Evolutionary conservation across 2,113 vertebrate genomes (phyloP), one percentile per base, ranked within the genome.

Genomic region (Coreoperca whiteheadi): DNA sequence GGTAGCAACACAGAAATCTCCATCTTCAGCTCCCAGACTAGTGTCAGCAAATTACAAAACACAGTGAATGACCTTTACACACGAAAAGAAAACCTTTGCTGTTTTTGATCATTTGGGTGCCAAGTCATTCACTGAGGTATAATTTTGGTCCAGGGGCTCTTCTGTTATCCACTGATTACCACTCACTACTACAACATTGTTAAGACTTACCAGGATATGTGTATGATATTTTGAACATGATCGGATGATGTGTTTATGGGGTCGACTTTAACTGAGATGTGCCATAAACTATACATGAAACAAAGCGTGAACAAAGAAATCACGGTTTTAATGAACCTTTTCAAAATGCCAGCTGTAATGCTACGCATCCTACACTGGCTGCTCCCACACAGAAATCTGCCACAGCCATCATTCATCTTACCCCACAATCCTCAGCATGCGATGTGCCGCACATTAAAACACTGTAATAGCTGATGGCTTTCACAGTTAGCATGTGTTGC

Each of bases 41-140:
- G 90, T 93, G 94, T 95, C 94, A 94, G 93, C 92, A 94, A 92
- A 95, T 96, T 94, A 93, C 91, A 90, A 91, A 94, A 93, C 90
- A 93, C 87, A 89, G 83, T 37, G 83, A 91, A 86, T 94, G 93
- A 95, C 94, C 94, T 96, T 95, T 95, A 91, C 83, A 92, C 81
- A 66, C 37, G 57, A 83, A 91, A 90, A 84, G 82, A 76, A 88
- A 92, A 90, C 79, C 87, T 83, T 83, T 88, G 79, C 87, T 77
- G 77, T 82, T 92, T 87, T 87, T 67, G 74, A 81, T 88, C 87
- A 84, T 77, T 89, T 88, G 79, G 77, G 86, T 84, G 74, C 78
- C 73, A 86, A 86, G 84, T 81, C 70, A 82, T 85, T 90, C 85
- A 84, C 73, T 60, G 77, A 88, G 88, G 88, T 77, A 71, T 91